Evolutionary conservation across 2,113 vertebrate species (phyloP).

Genomic region (Cyprinodon variegatus): DNA sequence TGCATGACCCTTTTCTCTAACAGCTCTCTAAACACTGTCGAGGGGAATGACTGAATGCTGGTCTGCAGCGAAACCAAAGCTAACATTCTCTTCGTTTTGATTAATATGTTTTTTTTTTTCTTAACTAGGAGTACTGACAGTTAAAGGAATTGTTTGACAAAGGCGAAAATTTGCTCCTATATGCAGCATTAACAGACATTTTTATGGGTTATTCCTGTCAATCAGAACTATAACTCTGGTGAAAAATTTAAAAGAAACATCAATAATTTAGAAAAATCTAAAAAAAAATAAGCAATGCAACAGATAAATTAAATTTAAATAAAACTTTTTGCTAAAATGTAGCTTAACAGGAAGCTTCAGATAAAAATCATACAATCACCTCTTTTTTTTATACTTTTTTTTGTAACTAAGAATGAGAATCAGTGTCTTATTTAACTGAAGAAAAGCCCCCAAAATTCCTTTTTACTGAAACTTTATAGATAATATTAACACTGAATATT

Average conservation of each 20-base stretch:
- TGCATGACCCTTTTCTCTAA: too few species aligned
- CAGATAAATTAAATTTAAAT: not conserved
- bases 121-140: not conserved
- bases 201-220: not conserved
- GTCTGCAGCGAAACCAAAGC: slow-evolving; percentile 16
- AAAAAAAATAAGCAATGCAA: not conserved
- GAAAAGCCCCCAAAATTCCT: not conserved
- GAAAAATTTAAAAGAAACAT: not conserved
- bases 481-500: not conserved
- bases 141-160: not conserved
- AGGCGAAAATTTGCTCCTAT: not conserved
- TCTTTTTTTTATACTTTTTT: not conserved
- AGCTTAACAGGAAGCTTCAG: not conserved
- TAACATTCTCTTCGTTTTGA: not conserved
- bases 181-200: not conserved
- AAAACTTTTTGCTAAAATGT: not conserved
- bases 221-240: not conserved
- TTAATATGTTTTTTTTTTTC: not conserved
- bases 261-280: not conserved
- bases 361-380: not conserved
- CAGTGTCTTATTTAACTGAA: not conserved
- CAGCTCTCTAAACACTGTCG: not conserved
- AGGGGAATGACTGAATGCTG: slow-evolving; percentile 19
- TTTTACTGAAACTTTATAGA: not conserved
- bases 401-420: not conserved